phyloP scores from a whole-genome alignment of 2,113 vertebrate species.

The Falco punctatus region DNA sequence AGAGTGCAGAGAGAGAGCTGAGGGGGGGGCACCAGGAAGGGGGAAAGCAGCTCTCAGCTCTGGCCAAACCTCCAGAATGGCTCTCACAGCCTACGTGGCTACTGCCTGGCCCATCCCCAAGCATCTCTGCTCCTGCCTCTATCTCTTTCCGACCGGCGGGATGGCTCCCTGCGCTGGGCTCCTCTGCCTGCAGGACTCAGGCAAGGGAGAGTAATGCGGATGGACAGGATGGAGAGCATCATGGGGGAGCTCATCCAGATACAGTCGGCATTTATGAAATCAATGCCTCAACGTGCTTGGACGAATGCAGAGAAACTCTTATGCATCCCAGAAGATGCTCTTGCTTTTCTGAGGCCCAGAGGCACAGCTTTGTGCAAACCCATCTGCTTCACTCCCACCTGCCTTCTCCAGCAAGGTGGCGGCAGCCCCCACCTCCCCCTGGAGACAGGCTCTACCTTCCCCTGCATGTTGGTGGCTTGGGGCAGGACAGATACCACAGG shows the following conservation, averaged over 20 bases:
- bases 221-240: background rate
- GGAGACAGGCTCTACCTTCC: fast-evolving
- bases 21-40: background rate
- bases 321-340: background rate
- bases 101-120: background rate
- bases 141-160: too few relatives aligned
- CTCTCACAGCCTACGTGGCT: background rate
- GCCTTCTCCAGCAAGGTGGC: background rate
- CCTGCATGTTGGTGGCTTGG: fast-evolving
- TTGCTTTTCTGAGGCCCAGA: background rate
- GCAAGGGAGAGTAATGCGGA: background rate
- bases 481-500: background rate
- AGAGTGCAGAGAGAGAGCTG: background rate
- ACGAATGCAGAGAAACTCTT: background rate
- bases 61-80: background rate
- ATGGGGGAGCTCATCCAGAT: background rate
- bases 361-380: background rate
- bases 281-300: fast-evolving
- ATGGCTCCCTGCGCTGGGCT: background rate
- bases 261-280: background rate
- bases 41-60: background rate
- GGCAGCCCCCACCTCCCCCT: background rate
- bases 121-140: background rate
- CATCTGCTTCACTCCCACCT: background rate
- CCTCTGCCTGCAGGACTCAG: fast-evolving